These are phyloP conservation scores for Ageneiosus marmoratus DNA, from an alignment of 2,113 vertebrate genomes.

Conservation along the genomic window DNA sequence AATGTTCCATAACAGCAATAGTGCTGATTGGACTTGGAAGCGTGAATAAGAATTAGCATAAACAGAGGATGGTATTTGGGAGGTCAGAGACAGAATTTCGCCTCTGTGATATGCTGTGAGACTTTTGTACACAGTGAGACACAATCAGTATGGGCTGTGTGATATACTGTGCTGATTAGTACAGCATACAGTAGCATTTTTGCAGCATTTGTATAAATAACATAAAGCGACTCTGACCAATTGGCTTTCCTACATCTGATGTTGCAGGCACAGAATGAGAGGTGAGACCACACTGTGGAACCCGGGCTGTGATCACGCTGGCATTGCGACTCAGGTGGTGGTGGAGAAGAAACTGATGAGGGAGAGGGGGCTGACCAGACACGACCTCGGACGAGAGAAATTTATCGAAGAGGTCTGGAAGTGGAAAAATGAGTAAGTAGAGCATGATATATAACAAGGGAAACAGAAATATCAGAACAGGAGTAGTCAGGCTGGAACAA, in stretches of 20 bases:
- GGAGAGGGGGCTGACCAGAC: slow-evolving; percentile 78
- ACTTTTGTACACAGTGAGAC: neutral
- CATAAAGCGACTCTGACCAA: neutral
- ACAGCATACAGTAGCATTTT: neutral
- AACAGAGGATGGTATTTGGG: neutral
- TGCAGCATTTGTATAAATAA: neutral
- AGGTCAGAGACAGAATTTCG: neutral
- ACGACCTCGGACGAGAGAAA: slow-evolving; percentile 83
- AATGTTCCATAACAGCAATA: too few relatives aligned
- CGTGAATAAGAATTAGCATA: neutral
- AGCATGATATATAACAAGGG: neutral
- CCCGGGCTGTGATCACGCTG: slow-evolving; percentile 90
- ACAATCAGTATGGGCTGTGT: neutral
- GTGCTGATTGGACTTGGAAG: neutral
- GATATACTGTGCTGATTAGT: neutral
- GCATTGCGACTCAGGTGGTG: slow-evolving; percentile 92
- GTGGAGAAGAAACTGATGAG: slow-evolving; percentile 90
- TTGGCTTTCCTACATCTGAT: neutral
- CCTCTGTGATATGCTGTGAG: neutral
- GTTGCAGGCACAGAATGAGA: slow-evolving; percentile 85
- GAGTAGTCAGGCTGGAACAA: neutral
- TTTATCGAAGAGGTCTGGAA: slow-evolving; percentile 88
- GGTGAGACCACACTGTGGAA: slow-evolving; percentile 91
- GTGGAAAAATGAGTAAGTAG: slow-evolving; percentile 90
- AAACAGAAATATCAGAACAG: neutral